Percentiles rank a stretch among this genome's conserved stretches.
Conservation (phyloP, 37 sponge, comb jelly and placozoan genomes). For the Hexactinellida sp. region DNA sequence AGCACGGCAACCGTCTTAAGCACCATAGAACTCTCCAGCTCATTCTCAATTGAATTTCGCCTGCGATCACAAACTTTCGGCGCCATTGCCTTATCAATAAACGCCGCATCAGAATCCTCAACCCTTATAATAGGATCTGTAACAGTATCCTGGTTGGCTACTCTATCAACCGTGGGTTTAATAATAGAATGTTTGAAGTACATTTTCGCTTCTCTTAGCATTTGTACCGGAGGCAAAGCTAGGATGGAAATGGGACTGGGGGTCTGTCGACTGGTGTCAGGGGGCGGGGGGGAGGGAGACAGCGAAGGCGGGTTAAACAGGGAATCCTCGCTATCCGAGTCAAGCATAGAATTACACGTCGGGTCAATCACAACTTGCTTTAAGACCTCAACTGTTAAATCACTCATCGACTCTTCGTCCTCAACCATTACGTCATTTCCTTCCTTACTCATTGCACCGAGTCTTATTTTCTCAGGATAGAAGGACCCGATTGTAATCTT, state of each 20-base stretch:
- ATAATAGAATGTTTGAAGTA: background rate
- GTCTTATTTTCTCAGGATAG: background rate
- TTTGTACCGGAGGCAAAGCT: background rate
- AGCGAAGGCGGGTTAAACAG: background rate
- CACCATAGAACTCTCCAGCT: constrained; percentile 10
- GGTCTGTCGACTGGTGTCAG: background rate
- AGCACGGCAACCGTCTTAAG: background rate
- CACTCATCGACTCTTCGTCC: background rate
- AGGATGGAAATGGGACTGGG: background rate
- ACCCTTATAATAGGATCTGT: background rate
- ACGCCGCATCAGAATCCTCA: background rate
- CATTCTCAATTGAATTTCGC: background rate
- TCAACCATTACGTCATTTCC: background rate
- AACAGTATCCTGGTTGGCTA: background rate
- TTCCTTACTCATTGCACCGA: background rate
- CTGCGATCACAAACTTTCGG: background rate
- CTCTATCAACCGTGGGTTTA: background rate
- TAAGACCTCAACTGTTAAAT: background rate
- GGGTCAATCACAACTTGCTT: background rate
- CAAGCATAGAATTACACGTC: background rate
- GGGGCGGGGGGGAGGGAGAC: background rate
- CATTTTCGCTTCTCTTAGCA: background rate
- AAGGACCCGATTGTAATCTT: background rate
- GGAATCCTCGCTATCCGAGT: background rate
- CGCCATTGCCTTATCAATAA: constrained; percentile 4